Evolutionary conservation across 2,888 invertebrate species (phyloP), one percentile per base, ranked within the genome.

Genomic region (Scaptomyza reducta): DNA sequence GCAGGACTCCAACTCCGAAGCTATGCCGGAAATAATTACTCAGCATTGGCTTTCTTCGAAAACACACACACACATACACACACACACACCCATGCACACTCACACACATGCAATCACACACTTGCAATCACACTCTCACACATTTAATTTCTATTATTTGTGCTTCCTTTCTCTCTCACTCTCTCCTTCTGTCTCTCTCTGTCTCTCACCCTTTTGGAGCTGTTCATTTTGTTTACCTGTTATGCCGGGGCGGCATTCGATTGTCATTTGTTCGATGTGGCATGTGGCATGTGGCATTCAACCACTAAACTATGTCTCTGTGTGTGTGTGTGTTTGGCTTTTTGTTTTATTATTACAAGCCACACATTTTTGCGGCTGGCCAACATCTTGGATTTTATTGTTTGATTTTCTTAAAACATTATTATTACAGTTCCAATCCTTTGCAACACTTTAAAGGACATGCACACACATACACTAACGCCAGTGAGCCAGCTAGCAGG

Each of bases 231-330:
- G 85, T 72, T 79, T 74, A 85, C 88, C 86, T 87, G 82, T 51
- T 49, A 35, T 33, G 54, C 29, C 7, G 27, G 27, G 27, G 27
- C 5, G 27, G 27, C 67, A 74, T 53, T 74, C 71, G 69, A 74
- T 77, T 67, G 9, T 9, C 62, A 74, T 77, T 74, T 63, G 74
- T 74, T 73, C 62, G 9, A 11, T 77, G 74, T 53, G 74, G 88
- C 76, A 79, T 22, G 79, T 18, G 74, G 22, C 22, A 22, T 4
- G 22, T 22, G 22, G 22, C 22, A 22, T 73, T 87, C 84, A 85
- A 89, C 89, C 90, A 90, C 90, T 87, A 90, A 90, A 89, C 86
- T 90, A 89, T 89, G 89, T 90, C 10, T 14, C 1, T 35, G 38
- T 35, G 35, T 35, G 40, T 35, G 35, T 38, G 35, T 35, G n/a